Evolutionary conservation across 2,113 vertebrate genomes (phyloP).

Genomic region (Ursus arctos): DNA sequence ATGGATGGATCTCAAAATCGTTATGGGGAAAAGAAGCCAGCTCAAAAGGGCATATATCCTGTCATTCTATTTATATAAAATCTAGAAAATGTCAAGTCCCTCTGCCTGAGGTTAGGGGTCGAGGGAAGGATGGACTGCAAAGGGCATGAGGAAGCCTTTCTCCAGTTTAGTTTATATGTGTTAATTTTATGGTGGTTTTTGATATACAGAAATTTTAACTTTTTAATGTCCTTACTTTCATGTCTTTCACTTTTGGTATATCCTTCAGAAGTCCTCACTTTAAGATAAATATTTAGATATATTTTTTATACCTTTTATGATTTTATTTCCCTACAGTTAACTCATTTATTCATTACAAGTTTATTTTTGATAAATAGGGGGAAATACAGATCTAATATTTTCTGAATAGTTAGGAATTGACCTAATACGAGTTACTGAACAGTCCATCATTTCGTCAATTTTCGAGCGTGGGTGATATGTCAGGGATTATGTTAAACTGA

Average conservation of each 20-base stretch:
- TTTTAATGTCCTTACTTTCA: not conserved
- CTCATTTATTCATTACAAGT: not conserved
- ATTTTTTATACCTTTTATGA: not conserved
- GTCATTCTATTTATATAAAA: not conserved
- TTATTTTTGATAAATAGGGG: not conserved
- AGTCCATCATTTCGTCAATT: not conserved
- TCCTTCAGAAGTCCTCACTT: not conserved
- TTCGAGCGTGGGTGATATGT: not conserved
- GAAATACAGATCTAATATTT: not conserved
- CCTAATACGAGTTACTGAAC: not conserved
- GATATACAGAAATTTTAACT: not conserved
- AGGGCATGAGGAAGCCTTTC: not conserved
- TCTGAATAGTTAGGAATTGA: not conserved
- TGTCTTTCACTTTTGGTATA: not conserved
- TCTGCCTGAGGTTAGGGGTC: not conserved
- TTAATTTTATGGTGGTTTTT: constrained; percentile 1
- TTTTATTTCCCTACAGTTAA: not conserved
- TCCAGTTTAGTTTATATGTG: not conserved
- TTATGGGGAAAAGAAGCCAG: not conserved
- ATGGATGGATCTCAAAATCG: not conserved
- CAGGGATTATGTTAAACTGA: not conserved
- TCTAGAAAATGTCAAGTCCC: not conserved
- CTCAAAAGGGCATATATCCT: not conserved
- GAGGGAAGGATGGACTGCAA: not conserved
- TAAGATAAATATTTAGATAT: not conserved